Percentiles rank a stretch among this genome's conserved stretches.
These are phyloP conservation scores for Erpetoichthys calabaricus DNA, from an alignment of 2,797 vertebrate genomes.

Conservation along the genomic window DNA sequence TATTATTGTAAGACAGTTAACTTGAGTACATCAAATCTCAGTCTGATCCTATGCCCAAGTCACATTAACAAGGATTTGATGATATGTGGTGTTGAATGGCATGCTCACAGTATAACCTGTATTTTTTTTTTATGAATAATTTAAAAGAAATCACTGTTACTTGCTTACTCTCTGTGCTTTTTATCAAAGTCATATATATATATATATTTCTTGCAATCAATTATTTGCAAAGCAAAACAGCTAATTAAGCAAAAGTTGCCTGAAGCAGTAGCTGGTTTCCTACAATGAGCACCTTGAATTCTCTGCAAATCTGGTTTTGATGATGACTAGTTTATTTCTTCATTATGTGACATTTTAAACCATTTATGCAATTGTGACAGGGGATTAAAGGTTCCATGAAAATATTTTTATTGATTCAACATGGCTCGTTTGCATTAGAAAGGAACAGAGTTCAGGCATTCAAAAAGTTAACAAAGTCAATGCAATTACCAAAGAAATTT, in stretches of 20 bases:
- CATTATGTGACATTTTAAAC: constrained; percentile 42
- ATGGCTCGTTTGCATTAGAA: constrained; percentile 16
- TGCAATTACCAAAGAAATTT: too few species aligned
- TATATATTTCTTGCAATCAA: background rate
- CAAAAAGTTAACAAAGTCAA: too few species aligned
- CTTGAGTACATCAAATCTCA: too few species aligned
- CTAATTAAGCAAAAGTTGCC: constrained; percentile 24
- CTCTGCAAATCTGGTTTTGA: constrained; percentile 34
- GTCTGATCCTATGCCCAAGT: too few species aligned
- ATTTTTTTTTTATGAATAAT: too few species aligned
- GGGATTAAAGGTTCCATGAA: constrained; percentile 25
- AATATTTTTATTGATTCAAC: constrained; percentile 29
- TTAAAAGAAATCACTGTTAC: too few species aligned
- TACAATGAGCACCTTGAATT: constrained; percentile 31
- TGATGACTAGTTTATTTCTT: constrained; percentile 45
- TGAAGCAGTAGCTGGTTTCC: constrained; percentile 27
- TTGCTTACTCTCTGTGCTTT: too few species aligned
- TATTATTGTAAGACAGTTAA: too few species aligned
- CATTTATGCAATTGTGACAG: constrained; percentile 34
- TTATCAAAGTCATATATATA: background rate
- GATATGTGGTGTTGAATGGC: too few species aligned
- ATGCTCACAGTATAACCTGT: too few species aligned
- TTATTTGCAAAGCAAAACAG: constrained; percentile 26
- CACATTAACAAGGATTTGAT: too few species aligned
- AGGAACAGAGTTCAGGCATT: background rate